Conservation (phyloP, 2,888 invertebrate species). For the Melieria picta region DNA sequence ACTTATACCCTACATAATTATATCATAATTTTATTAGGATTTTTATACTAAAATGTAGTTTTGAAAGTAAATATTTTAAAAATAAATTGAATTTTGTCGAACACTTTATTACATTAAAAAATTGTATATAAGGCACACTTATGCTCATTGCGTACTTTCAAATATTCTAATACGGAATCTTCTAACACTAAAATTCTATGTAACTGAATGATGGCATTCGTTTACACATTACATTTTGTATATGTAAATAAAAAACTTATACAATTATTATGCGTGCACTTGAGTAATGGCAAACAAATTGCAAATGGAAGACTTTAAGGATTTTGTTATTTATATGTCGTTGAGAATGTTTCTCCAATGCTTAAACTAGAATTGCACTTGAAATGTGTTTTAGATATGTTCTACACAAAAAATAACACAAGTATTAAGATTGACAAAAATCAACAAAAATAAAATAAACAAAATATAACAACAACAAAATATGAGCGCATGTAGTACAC, state of each 20-base stretch:
- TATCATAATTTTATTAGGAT: too few species aligned
- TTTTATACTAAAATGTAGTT: too few species aligned
- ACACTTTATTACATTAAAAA: too few species aligned
- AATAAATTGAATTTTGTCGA: too few species aligned
- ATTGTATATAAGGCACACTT: too few species aligned
- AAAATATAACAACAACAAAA: not conserved
- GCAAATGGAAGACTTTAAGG: conserved; percentile 46
- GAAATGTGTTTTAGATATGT: not conserved
- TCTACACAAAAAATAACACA: not conserved
- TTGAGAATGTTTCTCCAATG: not conserved
- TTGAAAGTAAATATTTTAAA: too few species aligned
- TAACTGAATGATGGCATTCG: not conserved
- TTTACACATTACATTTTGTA: not conserved
- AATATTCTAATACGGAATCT: too few species aligned
- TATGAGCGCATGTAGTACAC: too few species aligned
- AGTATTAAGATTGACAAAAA: not conserved
- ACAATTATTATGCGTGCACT: not conserved
- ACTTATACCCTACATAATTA: too few species aligned
- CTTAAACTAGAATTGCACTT: conserved; percentile 4
- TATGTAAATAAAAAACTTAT: not conserved
- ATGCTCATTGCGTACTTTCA: too few species aligned
- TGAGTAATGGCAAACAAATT: conserved; percentile 34
- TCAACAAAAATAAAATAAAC: not conserved
- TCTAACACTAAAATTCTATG: not conserved
- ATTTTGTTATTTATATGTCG: conserved; percentile 42